Conservation (phyloP, 2,888 invertebrate species). For the Linnaemya vulpina region DNA sequence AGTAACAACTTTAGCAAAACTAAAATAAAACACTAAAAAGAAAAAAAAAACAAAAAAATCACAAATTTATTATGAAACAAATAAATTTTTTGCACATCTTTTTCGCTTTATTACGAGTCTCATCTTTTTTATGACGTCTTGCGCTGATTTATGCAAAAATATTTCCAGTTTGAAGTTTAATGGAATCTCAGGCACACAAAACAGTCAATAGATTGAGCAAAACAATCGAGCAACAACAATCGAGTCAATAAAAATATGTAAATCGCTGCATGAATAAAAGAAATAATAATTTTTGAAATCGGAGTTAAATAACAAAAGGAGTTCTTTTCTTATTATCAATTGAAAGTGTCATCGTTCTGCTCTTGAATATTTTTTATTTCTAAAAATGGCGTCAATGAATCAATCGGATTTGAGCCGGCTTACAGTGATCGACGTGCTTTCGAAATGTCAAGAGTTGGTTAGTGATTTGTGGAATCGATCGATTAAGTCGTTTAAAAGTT, state of each 20-base stretch:
- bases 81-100: background rate
- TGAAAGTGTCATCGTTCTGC: background rate
- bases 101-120: constrained; percentile 27
- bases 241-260: constrained; percentile 31
- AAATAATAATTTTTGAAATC: background rate
- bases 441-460: no score
- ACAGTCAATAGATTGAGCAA: background rate
- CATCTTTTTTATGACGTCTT: constrained; percentile 54
- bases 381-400: background rate
- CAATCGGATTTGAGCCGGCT: no score
- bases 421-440: no score
- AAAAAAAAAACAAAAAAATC: no score
- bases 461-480: no score
- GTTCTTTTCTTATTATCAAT: background rate
- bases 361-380: background rate
- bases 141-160: constrained; percentile 33
- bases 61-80: background rate
- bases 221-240: constrained; percentile 12
- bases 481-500: no score
- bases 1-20: background rate
- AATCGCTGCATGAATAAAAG: constrained; percentile 28
- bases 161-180: constrained; percentile 1
- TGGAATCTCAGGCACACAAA: constrained; percentile 12
- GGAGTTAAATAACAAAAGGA: background rate
- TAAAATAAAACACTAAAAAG: no score